These are phyloP conservation scores for Burhinus bistriatus DNA, from an alignment of 2,113 vertebrate species.

Conservation along the genomic window DNA sequence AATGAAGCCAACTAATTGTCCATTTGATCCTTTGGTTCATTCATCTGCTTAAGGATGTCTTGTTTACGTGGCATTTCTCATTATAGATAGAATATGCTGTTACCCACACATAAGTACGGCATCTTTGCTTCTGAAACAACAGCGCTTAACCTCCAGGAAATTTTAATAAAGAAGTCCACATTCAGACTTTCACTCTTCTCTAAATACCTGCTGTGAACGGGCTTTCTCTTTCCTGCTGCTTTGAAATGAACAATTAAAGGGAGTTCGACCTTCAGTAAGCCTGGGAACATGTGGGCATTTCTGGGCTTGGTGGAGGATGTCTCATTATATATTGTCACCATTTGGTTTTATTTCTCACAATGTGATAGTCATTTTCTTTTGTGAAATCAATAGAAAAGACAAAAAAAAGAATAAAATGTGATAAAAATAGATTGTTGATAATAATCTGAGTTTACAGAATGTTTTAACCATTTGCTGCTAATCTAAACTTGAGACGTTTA, in stretches of 20 bases:
- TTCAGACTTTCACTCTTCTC: slow-evolving; percentile 51
- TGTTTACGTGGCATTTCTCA: background rate
- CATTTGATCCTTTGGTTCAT: background rate
- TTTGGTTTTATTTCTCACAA: background rate
- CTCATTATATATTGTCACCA: background rate
- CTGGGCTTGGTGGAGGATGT: background rate
- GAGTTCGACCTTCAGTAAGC: slow-evolving; percentile 12
- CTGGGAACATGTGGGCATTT: background rate
- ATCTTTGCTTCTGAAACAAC: slow-evolving; percentile 50
- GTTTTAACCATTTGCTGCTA: background rate
- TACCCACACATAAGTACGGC: background rate
- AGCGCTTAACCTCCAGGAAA: slow-evolving; percentile 59
- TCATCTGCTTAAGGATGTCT: background rate
- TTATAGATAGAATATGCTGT: background rate
- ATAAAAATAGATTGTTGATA: background rate
- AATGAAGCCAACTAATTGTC: background rate
- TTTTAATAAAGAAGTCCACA: slow-evolving; percentile 48
- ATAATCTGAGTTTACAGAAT: background rate
- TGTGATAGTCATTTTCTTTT: background rate
- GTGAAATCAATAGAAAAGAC: background rate
- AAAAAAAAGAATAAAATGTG: background rate
- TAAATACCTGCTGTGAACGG: slow-evolving; percentile 60
- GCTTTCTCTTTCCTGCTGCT: slow-evolving; percentile 56
- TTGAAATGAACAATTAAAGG: slow-evolving; percentile 60
- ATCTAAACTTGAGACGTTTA: background rate